These are phyloP conservation scores for Danio albolineatus DNA, from an alignment of 2,797 vertebrate genomes.

Conservation along the genomic window DNA sequence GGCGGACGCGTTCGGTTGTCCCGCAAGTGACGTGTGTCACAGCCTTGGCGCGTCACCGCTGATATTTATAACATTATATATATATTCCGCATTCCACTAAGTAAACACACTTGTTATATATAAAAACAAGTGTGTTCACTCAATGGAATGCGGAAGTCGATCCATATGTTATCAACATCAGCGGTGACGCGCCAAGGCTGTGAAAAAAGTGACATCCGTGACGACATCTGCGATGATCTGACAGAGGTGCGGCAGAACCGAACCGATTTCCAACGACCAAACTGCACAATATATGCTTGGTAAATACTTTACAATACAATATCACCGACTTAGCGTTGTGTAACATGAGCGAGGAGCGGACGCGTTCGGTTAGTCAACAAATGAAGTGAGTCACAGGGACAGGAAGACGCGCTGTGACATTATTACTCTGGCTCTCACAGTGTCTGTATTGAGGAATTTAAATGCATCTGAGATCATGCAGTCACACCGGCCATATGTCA, in stretches of 20 bases:
- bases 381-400: not conserved
- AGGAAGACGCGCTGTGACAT: constrained; percentile 48
- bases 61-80: too few species aligned
- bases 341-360: not conserved
- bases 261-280: constrained; percentile 55
- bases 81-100: too few species aligned
- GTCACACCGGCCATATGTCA: constrained; percentile 18
- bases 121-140: not conserved
- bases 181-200: constrained; percentile 27
- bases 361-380: not conserved
- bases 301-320: constrained; percentile 34
- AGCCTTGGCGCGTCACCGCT: too few species aligned
- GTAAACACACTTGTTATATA: too few species aligned
- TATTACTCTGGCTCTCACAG: constrained; percentile 16
- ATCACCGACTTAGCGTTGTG: not conserved
- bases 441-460: constrained; percentile 36
- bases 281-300: constrained; percentile 49
- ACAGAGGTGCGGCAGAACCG: constrained; percentile 69
- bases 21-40: too few species aligned
- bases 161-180: constrained; percentile 42
- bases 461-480: not conserved
- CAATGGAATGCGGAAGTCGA: not conserved
- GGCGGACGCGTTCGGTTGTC: too few species aligned
- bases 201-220: constrained; percentile 57
- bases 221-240: constrained; percentile 70